phyloP scores from a whole-genome alignment of 1,140 invertebrate species.

The Plodia interpunctella region DNA sequence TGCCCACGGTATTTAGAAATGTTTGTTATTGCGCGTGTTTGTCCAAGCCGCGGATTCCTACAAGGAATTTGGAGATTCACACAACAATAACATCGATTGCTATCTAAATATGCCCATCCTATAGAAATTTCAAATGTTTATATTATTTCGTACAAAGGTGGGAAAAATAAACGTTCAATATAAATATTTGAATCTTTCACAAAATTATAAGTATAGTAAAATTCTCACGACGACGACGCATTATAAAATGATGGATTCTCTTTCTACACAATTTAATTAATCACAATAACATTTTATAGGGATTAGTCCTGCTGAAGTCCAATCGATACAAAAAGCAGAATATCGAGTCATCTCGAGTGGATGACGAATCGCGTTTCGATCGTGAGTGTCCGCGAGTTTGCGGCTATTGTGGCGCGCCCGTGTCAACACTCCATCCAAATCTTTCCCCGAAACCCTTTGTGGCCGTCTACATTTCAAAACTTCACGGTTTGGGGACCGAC shows the following conservation, averaged over 20 bases:
- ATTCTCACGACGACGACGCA: not conserved
- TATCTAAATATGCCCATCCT: slow-evolving; percentile 34
- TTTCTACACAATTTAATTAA: slow-evolving; percentile 1
- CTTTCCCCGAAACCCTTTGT: slow-evolving; percentile 55
- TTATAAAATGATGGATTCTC: slow-evolving; percentile 2
- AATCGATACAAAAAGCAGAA: slow-evolving; percentile 22
- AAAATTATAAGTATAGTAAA: not conserved
- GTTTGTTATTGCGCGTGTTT: slow-evolving; percentile 47
- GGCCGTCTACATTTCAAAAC: slow-evolving; percentile 57
- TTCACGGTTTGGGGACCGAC: slow-evolving; percentile 41
- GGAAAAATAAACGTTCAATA: slow-evolving; percentile 1
- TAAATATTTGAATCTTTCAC: slow-evolving; percentile 2
- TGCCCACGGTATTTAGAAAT: slow-evolving; percentile 36
- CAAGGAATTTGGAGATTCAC: slow-evolving; percentile 47
- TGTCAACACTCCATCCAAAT: slow-evolving; percentile 55
- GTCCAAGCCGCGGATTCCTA: slow-evolving; percentile 36
- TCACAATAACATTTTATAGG: not conserved
- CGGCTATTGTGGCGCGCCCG: slow-evolving; percentile 49
- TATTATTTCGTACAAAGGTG: slow-evolving; percentile 8
- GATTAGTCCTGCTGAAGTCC: not conserved
- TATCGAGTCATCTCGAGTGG: slow-evolving; percentile 51
- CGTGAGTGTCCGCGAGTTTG: slow-evolving; percentile 49
- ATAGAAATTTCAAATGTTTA: not conserved
- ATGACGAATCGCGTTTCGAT: slow-evolving; percentile 41
- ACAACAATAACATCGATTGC: slow-evolving; percentile 49